Evolutionary conservation across 2,888 invertebrate genomes (phyloP), one percentile per base, ranked within the genome.

Genomic region (Pycnomerus fuliginosus): DNA sequence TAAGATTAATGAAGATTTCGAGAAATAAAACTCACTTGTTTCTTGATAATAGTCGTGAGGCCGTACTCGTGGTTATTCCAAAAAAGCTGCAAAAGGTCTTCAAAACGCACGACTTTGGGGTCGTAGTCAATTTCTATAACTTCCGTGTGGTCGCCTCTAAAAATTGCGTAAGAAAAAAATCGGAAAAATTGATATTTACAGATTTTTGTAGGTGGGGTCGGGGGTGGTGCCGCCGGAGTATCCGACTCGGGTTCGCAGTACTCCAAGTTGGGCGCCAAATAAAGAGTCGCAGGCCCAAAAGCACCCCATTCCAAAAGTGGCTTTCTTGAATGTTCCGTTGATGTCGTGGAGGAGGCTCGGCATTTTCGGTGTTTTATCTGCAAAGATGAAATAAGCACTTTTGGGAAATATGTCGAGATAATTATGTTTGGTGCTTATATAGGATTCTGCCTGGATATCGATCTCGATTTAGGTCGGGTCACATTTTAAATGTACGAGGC

Each of bases 31-130:
- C 47, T 60, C 71, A 87, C 87, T 80, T 90, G 91, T 71, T 83
- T 79, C 67, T 91, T 90, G 42, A 88, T 83, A 58, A 82, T 84
- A 0, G 82, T 84, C 2, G 89, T 87, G 0, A 88, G 74, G 33
- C 87, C 86, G 50, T 96, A 92, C 69, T 96, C 91, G 70, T 97
- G 96, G 68, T 91, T 88, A 39, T 84, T 83, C 94, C 96, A 97
- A 75, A 96, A 97, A 57, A 90, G 73, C 39, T 85, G 76, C 36
- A 97, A 74, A 13, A 97, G 75, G 11, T 90, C 80, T 38, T 82
- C 77, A 65, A 83, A 97, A 0, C 81, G 79, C 10, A 90, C 80
- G 1, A 81, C 71, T 48, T 81, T 80, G 3, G 95, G 92, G 70
- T 97, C 90, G 66, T 80, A 97, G 67, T 94, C 90, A 51, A 98